A percentile compares a stretch with the other conserved stretches of the same genome.
Conservation (phyloP, 2,113 vertebrate species). For the Microcebus murinus region DNA sequence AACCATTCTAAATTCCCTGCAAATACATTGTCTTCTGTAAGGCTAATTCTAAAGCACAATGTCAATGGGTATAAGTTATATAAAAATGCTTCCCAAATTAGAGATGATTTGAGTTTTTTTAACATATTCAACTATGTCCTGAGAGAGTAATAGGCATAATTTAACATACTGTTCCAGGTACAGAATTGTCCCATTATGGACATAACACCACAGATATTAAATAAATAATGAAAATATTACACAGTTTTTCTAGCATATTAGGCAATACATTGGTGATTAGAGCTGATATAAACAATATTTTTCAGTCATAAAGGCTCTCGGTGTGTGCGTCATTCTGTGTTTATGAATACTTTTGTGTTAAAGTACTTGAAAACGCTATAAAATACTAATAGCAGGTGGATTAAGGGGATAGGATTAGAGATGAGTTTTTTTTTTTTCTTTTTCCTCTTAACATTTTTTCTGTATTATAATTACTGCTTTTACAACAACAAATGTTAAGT, state of each 20-base stretch:
- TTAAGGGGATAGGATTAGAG: not conserved
- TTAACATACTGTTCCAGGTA: not conserved
- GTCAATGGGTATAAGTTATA: not conserved
- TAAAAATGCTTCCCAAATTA: not conserved
- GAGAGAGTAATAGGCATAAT: not conserved
- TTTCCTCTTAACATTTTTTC: not conserved
- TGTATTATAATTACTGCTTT: not conserved
- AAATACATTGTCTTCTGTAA: not conserved
- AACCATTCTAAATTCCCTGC: not conserved
- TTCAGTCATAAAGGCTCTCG: not conserved
- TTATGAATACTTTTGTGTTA: not conserved
- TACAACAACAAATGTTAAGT: not conserved
- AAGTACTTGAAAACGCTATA: not conserved
- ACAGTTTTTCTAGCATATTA: not conserved
- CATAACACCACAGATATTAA: not conserved
- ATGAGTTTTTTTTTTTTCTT: not conserved
- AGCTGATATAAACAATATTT: not conserved
- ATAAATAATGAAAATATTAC: not conserved
- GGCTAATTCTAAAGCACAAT: not conserved
- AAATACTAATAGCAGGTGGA: not conserved
- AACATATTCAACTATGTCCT: not conserved
- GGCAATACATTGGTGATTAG: not conserved
- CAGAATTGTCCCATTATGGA: not conserved
- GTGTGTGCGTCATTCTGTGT: not conserved
- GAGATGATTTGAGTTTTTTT: conserved; percentile 6